These are phyloP conservation scores for Cercocebus atys DNA, from an alignment of 2,113 vertebrate genomes.

Conservation along the genomic window DNA sequence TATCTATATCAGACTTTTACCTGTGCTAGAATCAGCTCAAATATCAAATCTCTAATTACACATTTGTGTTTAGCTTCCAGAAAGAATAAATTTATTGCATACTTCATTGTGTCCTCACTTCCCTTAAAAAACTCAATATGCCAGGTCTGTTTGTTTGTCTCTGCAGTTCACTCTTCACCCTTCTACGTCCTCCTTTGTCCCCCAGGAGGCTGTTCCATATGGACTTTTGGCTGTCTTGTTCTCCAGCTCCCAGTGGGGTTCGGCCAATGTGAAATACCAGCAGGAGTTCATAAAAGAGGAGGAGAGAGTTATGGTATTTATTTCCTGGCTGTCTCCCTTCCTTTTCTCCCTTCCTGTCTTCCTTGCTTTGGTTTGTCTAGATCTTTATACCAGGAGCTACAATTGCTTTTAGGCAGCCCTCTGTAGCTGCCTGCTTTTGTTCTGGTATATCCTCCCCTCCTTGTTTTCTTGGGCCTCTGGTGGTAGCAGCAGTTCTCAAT, in stretches of 20 bases:
- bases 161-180: background rate
- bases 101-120: background rate
- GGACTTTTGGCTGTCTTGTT: background rate
- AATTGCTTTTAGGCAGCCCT: background rate
- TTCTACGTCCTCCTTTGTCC: background rate
- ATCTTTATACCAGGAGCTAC: background rate
- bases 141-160: background rate
- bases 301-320: background rate
- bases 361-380: background rate
- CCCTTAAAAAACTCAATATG: background rate
- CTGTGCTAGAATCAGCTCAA: background rate
- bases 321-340: background rate
- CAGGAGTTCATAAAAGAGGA: background rate
- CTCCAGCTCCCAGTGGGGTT: background rate
- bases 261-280: background rate
- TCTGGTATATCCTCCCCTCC: accelerated
- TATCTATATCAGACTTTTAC: background rate
- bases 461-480: background rate
- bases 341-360: background rate
- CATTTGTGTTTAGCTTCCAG: background rate
- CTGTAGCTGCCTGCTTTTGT: background rate
- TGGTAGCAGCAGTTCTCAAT: background rate
- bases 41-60: background rate
- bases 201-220: background rate
- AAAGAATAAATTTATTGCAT: background rate